Evolutionary conservation across 2,797 vertebrate genomes (phyloP).

Genomic region (Mormyrops attenuatus): DNA sequence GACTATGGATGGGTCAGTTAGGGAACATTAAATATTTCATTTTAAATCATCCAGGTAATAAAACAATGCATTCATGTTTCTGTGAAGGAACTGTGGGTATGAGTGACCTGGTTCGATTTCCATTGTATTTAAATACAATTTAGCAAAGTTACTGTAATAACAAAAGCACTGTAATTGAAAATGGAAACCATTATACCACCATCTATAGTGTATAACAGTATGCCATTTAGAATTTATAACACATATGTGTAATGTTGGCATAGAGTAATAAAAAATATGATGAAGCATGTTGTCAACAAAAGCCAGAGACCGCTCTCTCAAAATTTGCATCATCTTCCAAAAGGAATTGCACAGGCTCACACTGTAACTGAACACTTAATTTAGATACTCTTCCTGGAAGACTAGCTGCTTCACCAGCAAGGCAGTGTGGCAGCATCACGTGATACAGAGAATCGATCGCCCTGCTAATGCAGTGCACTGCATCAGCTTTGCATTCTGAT

Average conservation of each 20-base stretch:
- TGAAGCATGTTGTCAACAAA: neutral
- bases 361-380: neutral
- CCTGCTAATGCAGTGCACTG: neutral
- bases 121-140: neutral
- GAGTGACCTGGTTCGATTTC: neutral
- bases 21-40: neutral
- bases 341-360: neutral
- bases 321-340: neutral
- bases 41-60: neutral
- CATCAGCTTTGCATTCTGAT: neutral
- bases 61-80: neutral
- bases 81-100: neutral
- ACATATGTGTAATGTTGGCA: neutral
- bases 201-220: neutral
- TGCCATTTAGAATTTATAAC: neutral
- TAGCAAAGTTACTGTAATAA: neutral
- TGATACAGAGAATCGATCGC: neutral
- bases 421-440: neutral
- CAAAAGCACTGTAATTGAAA: neutral
- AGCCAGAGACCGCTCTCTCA: neutral
- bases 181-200: neutral
- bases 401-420: neutral
- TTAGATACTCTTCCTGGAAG: neutral
- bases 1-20: neutral
- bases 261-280: neutral